These are phyloP conservation scores for Copsychus sechellarum DNA, from an alignment of 2,113 vertebrate species.

Conservation along the genomic window DNA sequence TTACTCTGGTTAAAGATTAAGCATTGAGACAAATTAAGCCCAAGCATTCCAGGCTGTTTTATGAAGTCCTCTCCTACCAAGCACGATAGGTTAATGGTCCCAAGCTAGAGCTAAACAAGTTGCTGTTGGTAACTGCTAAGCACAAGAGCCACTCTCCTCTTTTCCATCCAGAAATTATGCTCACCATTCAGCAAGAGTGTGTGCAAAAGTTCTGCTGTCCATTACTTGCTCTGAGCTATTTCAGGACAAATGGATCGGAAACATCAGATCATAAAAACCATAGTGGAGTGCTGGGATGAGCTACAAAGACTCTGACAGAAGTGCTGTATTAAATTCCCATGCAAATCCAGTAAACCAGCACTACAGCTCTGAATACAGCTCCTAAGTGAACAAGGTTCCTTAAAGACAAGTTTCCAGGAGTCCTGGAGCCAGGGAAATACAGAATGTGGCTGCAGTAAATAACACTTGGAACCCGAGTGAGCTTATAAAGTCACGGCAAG, in stretches of 20 bases:
- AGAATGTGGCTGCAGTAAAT: background rate
- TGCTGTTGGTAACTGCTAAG: background rate
- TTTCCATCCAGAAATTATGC: background rate
- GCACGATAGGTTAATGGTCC: background rate
- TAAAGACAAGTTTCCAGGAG: background rate
- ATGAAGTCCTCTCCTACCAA: background rate
- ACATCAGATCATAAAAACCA: background rate
- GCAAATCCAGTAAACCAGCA: background rate
- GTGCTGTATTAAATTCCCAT: background rate
- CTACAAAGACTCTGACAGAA: background rate
- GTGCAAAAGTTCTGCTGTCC: background rate
- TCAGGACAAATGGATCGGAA: fast-evolving
- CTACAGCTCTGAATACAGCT: background rate
- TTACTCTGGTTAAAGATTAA: slow-evolving; percentile 11
- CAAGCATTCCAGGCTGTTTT: background rate
- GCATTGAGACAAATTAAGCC: slow-evolving; percentile 6
- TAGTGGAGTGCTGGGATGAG: background rate
- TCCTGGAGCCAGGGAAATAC: background rate
- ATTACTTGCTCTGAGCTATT: background rate
- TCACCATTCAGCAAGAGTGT: background rate
- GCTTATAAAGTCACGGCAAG: background rate
- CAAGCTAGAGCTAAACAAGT: background rate
- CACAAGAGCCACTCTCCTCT: background rate
- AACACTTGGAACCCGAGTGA: background rate
- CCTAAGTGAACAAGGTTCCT: background rate